Percentiles rank a stretch among this genome's conserved stretches.
Conservation (phyloP, 92 coral and sea anemone species). For the Heteractis magnifica region DNA sequence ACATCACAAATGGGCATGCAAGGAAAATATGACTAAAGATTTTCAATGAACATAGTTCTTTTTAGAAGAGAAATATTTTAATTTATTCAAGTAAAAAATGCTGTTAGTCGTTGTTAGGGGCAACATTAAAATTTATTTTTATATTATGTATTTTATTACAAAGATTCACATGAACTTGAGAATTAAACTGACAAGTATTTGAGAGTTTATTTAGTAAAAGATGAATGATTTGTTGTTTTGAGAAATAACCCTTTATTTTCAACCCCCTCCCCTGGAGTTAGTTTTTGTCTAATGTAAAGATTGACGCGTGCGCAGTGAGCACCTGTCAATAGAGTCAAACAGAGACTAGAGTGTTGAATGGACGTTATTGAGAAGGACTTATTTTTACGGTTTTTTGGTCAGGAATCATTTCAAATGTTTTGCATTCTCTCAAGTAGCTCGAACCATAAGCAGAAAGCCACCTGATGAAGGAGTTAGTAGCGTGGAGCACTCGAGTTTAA, state of each 20-base stretch:
- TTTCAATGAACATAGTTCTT: background rate
- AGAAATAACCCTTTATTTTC: background rate
- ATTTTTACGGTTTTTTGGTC: constrained; percentile 10
- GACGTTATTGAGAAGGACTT: background rate
- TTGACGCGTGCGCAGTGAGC: constrained; percentile 49
- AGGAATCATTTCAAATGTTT: constrained; percentile 30
- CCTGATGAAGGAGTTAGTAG: constrained; percentile 6
- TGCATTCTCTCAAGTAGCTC: constrained; percentile 36
- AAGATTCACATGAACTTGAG: background rate
- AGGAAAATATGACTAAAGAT: background rate
- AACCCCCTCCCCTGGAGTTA: background rate
- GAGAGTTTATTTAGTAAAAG: background rate
- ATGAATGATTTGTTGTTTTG: background rate
- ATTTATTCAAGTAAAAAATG: background rate
- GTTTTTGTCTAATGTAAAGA: background rate
- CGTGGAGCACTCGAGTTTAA: background rate
- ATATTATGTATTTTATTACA: background rate
- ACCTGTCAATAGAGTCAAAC: constrained; percentile 55
- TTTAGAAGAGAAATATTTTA: background rate
- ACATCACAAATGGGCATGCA: background rate
- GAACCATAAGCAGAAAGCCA: constrained; percentile 22
- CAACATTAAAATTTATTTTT: background rate
- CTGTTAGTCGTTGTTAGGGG: background rate
- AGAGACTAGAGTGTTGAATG: constrained; percentile 11
- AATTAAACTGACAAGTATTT: background rate